Evolutionary conservation across 2,888 invertebrate genomes (phyloP).

Genomic region (Spialia ferax): DNA sequence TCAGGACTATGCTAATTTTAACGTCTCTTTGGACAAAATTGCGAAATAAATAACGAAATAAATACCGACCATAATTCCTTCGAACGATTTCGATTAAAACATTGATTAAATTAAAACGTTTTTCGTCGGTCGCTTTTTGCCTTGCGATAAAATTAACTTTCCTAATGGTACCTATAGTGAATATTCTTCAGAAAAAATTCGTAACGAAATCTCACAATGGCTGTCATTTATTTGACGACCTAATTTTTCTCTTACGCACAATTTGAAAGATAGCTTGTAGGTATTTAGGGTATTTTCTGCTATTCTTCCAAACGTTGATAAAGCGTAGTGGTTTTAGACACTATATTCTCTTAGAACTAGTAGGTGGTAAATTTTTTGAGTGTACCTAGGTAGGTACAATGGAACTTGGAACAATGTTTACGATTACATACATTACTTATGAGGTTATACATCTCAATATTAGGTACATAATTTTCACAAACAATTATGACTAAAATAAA

Average conservation of each 20-base stretch:
- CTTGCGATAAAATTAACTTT: conserved; percentile 11
- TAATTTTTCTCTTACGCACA: conserved; percentile 25
- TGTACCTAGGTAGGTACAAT: too few species aligned
- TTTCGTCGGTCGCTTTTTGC: neutral
- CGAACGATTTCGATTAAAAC: conserved; percentile 6
- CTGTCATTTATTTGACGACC: conserved; percentile 15
- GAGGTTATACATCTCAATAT: too few species aligned
- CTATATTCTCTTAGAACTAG: neutral
- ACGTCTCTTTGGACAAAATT: neutral
- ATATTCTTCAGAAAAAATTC: conserved; percentile 8
- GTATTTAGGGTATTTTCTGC: neutral
- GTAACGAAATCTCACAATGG: conserved; percentile 10
- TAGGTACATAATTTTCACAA: too few species aligned
- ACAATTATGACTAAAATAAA: too few species aligned
- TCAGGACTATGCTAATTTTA: neutral
- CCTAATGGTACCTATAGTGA: neutral
- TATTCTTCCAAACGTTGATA: neutral
- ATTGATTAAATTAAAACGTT: conserved; percentile 11
- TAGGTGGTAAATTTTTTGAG: too few species aligned
- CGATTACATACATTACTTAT: too few species aligned
- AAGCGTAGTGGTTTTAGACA: neutral
- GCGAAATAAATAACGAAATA: neutral
- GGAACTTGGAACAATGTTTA: too few species aligned
- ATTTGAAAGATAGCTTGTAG: neutral
- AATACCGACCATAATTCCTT: neutral